phyloP scores from a whole-genome alignment of 2,113 vertebrate species.

The Engraulis encrasicolus region DNA sequence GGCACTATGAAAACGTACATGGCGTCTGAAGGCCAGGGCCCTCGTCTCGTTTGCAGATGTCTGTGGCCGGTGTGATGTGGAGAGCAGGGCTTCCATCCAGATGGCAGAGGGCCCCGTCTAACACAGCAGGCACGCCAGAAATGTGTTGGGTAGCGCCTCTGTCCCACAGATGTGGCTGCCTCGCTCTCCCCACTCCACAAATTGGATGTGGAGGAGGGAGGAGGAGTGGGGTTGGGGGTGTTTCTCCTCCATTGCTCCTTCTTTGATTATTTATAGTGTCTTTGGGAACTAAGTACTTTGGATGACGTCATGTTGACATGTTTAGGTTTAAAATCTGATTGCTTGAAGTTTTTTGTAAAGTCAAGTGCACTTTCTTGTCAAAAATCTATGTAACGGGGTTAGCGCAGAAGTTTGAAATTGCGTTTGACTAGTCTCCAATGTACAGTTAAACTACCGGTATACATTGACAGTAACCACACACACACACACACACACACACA shows the following conservation, averaged over 20 bases:
- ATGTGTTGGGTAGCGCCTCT: constrained; percentile 27
- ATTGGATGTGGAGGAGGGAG: background rate
- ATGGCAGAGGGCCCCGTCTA: constrained; percentile 35
- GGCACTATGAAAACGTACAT: background rate
- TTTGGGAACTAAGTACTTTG: background rate
- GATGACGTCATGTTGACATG: too few species aligned
- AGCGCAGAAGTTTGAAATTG: too few species aligned
- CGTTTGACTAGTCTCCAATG: too few species aligned
- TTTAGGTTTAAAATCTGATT: too few species aligned
- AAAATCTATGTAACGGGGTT: too few species aligned
- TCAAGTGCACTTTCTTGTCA: too few species aligned
- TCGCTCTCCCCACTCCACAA: background rate
- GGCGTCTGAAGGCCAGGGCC: constrained; percentile 7
- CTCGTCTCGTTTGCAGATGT: constrained; percentile 47
- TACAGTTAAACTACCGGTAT: too few species aligned
- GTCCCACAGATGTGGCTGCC: constrained; percentile 43
- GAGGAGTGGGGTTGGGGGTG: too few species aligned
- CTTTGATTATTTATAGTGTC: background rate
- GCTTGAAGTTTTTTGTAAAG: too few species aligned
- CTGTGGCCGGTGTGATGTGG: constrained; percentile 61
- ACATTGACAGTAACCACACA: too few species aligned
- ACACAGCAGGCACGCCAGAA: constrained; percentile 37
- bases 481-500: too few species aligned
- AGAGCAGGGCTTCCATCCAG: constrained; percentile 52
- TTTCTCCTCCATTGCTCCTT: background rate